Evolutionary conservation across 2,797 vertebrate species (phyloP).

Genomic region (Sebastes cheni): DNA sequence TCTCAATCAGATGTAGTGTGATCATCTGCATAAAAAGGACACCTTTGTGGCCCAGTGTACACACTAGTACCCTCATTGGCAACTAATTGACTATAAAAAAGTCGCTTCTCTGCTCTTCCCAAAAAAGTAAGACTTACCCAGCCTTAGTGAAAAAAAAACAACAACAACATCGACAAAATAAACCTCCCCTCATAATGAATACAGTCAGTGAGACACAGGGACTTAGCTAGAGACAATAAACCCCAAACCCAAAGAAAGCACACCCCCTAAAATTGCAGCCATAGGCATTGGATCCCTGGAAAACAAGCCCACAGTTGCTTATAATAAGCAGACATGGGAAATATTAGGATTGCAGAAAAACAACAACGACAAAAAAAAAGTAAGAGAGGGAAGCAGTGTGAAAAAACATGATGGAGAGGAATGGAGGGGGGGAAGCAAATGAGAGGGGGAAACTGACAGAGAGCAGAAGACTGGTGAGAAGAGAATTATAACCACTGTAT

Average conservation of each 20-base stretch:
- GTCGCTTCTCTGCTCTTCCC: neutral
- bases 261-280: neutral
- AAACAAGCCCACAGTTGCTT: constrained; percentile 18
- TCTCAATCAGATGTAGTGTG: neutral
- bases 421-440: neutral
- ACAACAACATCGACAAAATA: neutral
- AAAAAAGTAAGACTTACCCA: neutral
- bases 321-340: constrained; percentile 33
- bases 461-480: constrained; percentile 11
- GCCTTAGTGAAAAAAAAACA: neutral
- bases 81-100: neutral
- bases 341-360: constrained; percentile 11
- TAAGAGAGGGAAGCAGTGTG: neutral
- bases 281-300: neutral
- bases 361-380: neutral
- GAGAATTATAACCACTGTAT: constrained; percentile 33
- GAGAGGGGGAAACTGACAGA: constrained; percentile 24
- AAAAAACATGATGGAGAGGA: neutral
- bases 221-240: neutral
- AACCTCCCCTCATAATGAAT: neutral
- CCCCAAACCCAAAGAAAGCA: neutral
- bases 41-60: neutral
- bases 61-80: neutral
- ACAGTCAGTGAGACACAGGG: neutral
- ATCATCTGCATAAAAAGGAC: neutral